Conservation (phyloP, 2,797 vertebrate genomes). For the Atherinosoma microstoma region DNA sequence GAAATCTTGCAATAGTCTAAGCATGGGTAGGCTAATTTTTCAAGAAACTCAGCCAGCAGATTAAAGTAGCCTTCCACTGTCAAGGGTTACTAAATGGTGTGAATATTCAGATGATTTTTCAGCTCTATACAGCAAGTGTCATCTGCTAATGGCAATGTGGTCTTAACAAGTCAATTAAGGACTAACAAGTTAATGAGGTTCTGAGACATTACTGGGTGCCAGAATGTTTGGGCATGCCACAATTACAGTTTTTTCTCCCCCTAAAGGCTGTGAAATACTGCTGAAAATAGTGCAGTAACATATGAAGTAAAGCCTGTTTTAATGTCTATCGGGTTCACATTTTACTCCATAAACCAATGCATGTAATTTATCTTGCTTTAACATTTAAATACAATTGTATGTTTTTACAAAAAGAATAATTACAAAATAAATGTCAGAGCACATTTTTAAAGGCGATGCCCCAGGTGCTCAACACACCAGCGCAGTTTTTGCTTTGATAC, state of each 20-base stretch:
- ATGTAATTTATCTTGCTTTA: background rate
- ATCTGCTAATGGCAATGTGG: slow-evolving; percentile 20
- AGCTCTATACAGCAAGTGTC: slow-evolving; percentile 6
- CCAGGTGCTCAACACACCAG: slow-evolving; percentile 22
- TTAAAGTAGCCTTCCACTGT: background rate
- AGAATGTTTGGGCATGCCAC: background rate
- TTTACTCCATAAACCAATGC: background rate
- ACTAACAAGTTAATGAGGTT: slow-evolving; percentile 17
- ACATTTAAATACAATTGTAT: background rate
- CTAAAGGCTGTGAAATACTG: background rate
- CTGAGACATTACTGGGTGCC: slow-evolving; percentile 2
- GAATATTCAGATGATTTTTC: slow-evolving; percentile 17
- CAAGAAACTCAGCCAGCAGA: background rate
- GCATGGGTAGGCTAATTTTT: slow-evolving; percentile 1
- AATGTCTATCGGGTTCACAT: background rate
- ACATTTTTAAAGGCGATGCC: slow-evolving; percentile 16
- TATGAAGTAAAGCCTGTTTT: background rate
- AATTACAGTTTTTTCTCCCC: background rate
- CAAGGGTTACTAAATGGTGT: background rate
- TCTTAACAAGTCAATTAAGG: slow-evolving; percentile 23
- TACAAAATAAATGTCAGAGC: background rate
- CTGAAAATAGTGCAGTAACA: background rate
- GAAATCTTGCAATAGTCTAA: slow-evolving; percentile 6
- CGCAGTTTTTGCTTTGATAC: slow-evolving; percentile 58
- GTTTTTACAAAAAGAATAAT: background rate